These are phyloP conservation scores for Strix aluco DNA, from an alignment of 2,113 vertebrate genomes.

Conservation along the genomic window DNA sequence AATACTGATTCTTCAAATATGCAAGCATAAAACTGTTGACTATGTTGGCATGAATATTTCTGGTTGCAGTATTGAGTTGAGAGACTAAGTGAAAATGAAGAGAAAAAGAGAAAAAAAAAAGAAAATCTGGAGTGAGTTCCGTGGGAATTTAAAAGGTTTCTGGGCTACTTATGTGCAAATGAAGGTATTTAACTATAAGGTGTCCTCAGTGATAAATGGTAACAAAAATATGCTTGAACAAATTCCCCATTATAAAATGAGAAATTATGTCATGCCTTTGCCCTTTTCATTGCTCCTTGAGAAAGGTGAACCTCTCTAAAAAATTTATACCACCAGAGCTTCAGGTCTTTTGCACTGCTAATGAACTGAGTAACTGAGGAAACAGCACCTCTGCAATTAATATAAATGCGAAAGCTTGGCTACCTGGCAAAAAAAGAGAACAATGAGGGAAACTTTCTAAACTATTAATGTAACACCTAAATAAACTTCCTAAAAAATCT, in stretches of 20 bases:
- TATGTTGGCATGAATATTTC: not conserved
- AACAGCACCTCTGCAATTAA: constrained; percentile 7
- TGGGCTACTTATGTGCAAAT: constrained; percentile 41
- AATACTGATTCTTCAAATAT: not conserved
- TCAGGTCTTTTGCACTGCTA: constrained; percentile 29
- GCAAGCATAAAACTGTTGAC: not conserved
- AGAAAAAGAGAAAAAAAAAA: not conserved
- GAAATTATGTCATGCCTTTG: constrained; percentile 57
- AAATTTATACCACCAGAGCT: constrained; percentile 1
- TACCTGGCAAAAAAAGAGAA: not conserved
- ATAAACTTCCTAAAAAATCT: not conserved
- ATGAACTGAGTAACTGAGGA: constrained; percentile 58
- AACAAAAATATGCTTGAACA: constrained; percentile 52
- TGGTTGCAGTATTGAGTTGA: not conserved
- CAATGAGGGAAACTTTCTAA: not conserved
- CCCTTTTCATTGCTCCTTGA: constrained; percentile 66
- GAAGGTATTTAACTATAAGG: constrained; percentile 61
- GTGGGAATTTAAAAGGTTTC: not conserved
- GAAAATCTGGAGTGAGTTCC: not conserved
- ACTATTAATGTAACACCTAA: constrained; percentile 15
- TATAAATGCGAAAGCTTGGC: not conserved
- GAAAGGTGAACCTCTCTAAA: constrained; percentile 62
- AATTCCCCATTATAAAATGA: constrained; percentile 71
- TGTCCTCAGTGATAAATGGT: constrained; percentile 49
- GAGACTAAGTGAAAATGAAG: not conserved